Percentiles rank a stretch among this genome's conserved stretches.
These are phyloP conservation scores for Nettapus auritus DNA, from an alignment of 2,113 vertebrate genomes.

Conservation along the genomic window DNA sequence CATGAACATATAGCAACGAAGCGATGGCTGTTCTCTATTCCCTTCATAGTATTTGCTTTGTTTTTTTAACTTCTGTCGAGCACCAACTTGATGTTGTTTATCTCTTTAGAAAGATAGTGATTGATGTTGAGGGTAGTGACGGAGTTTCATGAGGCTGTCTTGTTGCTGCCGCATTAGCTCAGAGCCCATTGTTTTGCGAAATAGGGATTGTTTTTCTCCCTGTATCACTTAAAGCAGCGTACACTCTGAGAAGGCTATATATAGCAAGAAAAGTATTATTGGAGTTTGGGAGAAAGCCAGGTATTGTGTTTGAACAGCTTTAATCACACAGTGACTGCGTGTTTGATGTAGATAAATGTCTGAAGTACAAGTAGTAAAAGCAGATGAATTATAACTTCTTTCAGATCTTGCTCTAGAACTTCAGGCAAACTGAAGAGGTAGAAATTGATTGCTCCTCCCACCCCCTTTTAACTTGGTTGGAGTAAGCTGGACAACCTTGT, in stretches of 20 bases:
- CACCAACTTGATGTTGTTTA: background rate
- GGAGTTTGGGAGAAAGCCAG: conserved; percentile 58
- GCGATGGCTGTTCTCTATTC: background rate
- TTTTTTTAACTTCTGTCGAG: background rate
- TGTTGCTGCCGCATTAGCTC: background rate
- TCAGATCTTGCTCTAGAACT: background rate
- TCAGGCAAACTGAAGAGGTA: background rate
- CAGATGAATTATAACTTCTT: conserved; percentile 38
- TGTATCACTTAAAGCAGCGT: conserved; percentile 44
- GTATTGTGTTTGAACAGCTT: conserved; percentile 66
- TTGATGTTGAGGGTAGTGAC: background rate
- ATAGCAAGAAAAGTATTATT: conserved; percentile 59
- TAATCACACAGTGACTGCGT: conserved; percentile 33
- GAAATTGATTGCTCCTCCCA: background rate
- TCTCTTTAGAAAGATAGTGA: background rate
- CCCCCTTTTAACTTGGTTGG: background rate
- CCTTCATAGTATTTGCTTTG: background rate
- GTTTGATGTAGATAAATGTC: conserved; percentile 67
- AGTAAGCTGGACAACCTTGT: background rate
- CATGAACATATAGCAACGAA: rapidly evolving
- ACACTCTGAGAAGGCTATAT: conserved; percentile 50
- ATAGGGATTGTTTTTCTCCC: conserved; percentile 32
- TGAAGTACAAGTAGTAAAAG: conserved; percentile 38
- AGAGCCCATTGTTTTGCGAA: conserved; percentile 16
- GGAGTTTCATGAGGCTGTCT: background rate